Percentiles rank a stretch among this genome's conserved stretches.
These are phyloP conservation scores for Hirtodrosophila trivittata DNA, from an alignment of 2,888 invertebrate species.

Conservation along the genomic window DNA sequence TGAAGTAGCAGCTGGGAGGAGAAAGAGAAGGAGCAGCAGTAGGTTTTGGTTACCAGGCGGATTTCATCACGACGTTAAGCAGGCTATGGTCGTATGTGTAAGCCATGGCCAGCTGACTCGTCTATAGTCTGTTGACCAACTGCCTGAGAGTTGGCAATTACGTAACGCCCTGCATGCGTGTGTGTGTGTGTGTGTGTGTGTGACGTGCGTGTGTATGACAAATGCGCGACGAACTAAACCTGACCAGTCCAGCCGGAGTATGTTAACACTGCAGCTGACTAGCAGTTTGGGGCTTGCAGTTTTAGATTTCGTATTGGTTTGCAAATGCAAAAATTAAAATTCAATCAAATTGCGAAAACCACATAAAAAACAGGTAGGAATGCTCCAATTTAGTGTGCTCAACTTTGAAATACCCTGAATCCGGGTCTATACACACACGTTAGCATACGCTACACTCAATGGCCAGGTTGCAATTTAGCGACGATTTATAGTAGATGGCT, in stretches of 20 bases:
- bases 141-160: constrained; percentile 63
- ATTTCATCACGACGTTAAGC: constrained; percentile 78
- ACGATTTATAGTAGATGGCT: too few species aligned
- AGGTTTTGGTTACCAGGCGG: constrained; percentile 37
- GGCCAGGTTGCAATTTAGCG: too few species aligned
- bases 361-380: constrained; percentile 26
- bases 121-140: constrained; percentile 17
- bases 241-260: constrained; percentile 69
- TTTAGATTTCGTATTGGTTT: constrained; percentile 56
- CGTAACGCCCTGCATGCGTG: constrained; percentile 60
- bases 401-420: too few species aligned
- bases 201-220: too few species aligned
- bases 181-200: constrained; percentile 67
- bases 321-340: constrained; percentile 75
- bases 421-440: too few species aligned
- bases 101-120: constrained; percentile 65
- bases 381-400: not conserved
- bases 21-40: constrained; percentile 13
- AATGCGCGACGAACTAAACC: constrained; percentile 78
- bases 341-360: constrained; percentile 80
- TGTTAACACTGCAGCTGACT: constrained; percentile 76
- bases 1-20: constrained; percentile 22
- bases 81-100: constrained; percentile 65
- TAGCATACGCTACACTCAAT: too few species aligned
- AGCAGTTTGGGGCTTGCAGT: constrained; percentile 55